phyloP scores from a whole-genome alignment of 1,140 invertebrate species.

The Babylonia areolata region DNA sequence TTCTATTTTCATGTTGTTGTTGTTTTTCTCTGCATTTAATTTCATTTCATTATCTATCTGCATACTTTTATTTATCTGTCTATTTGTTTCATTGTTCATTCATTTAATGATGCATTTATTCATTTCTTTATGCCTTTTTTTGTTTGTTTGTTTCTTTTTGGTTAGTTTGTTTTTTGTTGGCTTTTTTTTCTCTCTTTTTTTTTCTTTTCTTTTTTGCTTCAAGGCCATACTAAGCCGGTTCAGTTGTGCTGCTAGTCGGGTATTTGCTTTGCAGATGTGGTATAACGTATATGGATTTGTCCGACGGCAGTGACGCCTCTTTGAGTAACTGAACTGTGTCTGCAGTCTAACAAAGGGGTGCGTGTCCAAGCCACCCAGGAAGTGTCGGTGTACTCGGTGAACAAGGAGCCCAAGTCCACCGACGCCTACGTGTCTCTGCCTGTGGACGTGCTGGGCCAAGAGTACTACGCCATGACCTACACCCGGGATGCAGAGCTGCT shows the following conservation, averaged over 20 bases:
- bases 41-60: no score
- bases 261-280: no score
- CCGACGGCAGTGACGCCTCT: no score
- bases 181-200: not conserved
- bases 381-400: slow-evolving; percentile 61
- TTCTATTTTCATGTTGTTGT: no score
- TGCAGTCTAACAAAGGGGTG: slow-evolving; percentile 45
- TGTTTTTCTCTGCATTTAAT: no score
- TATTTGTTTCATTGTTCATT: no score
- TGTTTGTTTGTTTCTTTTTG: not conserved
- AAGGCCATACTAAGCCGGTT: not conserved
- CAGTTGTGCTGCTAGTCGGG: no score
- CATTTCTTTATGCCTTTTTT: not conserved
- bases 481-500: slow-evolving; percentile 40
- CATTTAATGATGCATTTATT: not conserved
- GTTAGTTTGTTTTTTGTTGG: not conserved
- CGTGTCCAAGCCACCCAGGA: slow-evolving; percentile 51
- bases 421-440: slow-evolving; percentile 68
- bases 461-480: slow-evolving; percentile 64
- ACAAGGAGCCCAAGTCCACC: slow-evolving; percentile 59
- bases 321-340: no score
- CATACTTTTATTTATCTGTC: no score
- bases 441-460: slow-evolving; percentile 54
- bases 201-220: not conserved
- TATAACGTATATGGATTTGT: no score